Conservation (phyloP, 2,113 vertebrate species). For the Clinocottus analis region DNA sequence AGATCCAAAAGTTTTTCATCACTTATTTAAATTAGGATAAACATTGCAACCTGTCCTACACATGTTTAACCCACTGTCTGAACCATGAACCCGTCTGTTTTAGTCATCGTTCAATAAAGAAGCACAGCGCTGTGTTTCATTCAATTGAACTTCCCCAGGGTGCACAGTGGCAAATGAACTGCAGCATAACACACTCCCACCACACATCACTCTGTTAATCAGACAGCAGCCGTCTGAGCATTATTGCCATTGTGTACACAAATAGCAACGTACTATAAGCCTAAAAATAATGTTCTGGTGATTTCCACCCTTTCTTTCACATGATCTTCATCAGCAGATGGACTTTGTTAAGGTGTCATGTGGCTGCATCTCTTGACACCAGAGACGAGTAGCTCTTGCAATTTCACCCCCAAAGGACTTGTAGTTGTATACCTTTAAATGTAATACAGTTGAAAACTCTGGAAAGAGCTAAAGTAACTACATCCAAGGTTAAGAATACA, state of each 20-base stretch:
- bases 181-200: constrained; percentile 73
- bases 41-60: neutral
- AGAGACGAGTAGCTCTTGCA: neutral
- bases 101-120: constrained; percentile 51
- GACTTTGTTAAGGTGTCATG: neutral
- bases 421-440: neutral
- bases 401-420: neutral
- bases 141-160: constrained; percentile 72
- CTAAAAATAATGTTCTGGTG: neutral
- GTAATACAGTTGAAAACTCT: neutral
- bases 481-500: no score
- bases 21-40: constrained; percentile 3
- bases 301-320: neutral
- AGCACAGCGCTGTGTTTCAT: constrained; percentile 62
- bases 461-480: no score
- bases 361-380: neutral
- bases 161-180: constrained; percentile 70
- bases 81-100: constrained; percentile 23
- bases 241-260: constrained; percentile 8
- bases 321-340: neutral
- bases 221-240: constrained; percentile 58
- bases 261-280: neutral
- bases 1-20: neutral
- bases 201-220: constrained; percentile 74
- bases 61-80: constrained; percentile 6